Evolutionary conservation across 2,113 vertebrate species (phyloP), one percentile per base, ranked within the genome.

Genomic region (Nerophis lumbriciformis): DNA sequence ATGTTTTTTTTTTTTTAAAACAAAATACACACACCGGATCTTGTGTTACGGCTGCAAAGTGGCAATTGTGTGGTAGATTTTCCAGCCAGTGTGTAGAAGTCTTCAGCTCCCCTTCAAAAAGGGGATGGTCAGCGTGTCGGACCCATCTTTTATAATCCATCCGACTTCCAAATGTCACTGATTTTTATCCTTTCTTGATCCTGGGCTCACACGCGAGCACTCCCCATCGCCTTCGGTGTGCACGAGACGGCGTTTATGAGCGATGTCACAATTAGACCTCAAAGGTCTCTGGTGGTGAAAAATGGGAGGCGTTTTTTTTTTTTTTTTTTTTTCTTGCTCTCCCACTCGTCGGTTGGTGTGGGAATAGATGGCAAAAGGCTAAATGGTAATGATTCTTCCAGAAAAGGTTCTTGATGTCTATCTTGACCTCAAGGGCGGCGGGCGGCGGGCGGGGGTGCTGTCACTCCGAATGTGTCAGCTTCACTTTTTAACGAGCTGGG

Each of bases 201-300:
- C 28, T 28, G 1, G 28, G 28, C 28, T 28, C 28, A 12, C 42
- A 45, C 10, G 12, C 42, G 8, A 19, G 10, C 16, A 38, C 8
- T 10, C 6, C 53, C 53, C 13, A 78, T 65, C 74, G 70, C 70
- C 72, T 71, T 66, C 2, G 62, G 73, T 71, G 72, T 65, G 48
- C 44, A 71, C 54, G 61, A 65, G 65, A 57, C 65, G 58, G 63
- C 50, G 42, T 77, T 77, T 84, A 72, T 83, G 82, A 84, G 81
- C 83, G 84, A 78, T 85, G 83, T 83, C 86, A 88, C 84, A 85
- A 83, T 83, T 87, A 84, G 75, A 84, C 76, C 83, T 61, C 75
- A 87, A 88, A 84, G 80, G 84, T 85, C 83, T 83, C 66, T 42
- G 68, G 60, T 19, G 48, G 63, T 73, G 69, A 83, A 81, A 80